Evolutionary conservation across 2,797 vertebrate genomes (phyloP), one percentile per base, ranked within the genome.

Genomic region (Halcyon smyrnensis): DNA sequence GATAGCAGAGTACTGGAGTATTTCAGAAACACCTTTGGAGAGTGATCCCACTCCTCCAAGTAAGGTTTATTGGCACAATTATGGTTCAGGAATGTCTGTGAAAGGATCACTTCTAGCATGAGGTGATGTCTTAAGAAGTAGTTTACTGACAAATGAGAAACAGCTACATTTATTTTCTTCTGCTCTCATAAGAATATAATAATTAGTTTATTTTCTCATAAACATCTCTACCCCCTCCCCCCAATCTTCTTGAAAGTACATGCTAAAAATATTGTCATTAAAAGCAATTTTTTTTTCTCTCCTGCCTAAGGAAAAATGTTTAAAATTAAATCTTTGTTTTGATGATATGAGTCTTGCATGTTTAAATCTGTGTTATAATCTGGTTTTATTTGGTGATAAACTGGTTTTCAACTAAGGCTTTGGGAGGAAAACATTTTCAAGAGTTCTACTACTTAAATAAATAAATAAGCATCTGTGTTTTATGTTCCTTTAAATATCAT

Each of bases 11-110:
- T 89, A 83, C 94, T 97, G 97, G 96, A 91, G 64, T 94, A 91
- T 96, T 97, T 97, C 92, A 96, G 76, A 97, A 94, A 91, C 95
- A 95, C 92, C 94, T 97, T 89, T 89, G 80, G 88, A 91, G 91
- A 57, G 46, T 84, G 83, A 97, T 50, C 46, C 39, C 36, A 41
- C 81, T 90, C 63, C 54, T 94, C 81, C 82, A 57, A 93, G 87
- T 94, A 91, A 93, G 84, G 79, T 93, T 91, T 84, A 92, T 80
- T 94, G 94, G 62, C 92, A 89, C 80, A 82, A 54, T 96, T 90
- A 78, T 89, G 69, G 73, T 88, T 77, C 65, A 78, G 78, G 92
- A 95, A 91, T 92, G 91, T 75, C 78, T 89, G 89, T 96, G 80
- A 76, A 95, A 69, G 36, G 37, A 84, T 84, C 3, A 3, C 51